A percentile compares a stretch with the other conserved stretches of the same genome.
Evolutionary conservation across 2,888 invertebrate species (phyloP).

Genomic region (Clostera curtula): DNA sequence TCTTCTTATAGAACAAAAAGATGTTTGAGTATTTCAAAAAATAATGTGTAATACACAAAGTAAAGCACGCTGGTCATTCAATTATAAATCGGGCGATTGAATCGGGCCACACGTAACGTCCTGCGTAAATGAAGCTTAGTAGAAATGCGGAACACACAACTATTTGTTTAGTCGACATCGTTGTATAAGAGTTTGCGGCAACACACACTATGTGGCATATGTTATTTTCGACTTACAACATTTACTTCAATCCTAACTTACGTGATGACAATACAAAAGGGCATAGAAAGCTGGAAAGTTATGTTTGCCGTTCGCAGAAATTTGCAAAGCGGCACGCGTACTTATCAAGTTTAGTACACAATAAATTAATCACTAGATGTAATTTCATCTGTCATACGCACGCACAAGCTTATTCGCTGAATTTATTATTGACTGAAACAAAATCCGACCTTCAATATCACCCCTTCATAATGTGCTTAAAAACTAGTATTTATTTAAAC

Average conservation of each 20-base stretch:
- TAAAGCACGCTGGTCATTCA: too few species aligned
- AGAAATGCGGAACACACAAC: conserved; percentile 74
- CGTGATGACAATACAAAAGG: conserved; percentile 63
- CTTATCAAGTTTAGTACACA: too few species aligned
- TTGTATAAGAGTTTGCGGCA: conserved; percentile 72
- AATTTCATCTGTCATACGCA: too few species aligned
- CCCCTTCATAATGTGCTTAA: too few species aligned
- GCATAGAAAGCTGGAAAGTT: conserved; percentile 33
- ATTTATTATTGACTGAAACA: too few species aligned
- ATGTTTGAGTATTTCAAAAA: too few species aligned
- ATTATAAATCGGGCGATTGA: conserved; percentile 35
- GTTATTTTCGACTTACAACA: conserved; percentile 71
- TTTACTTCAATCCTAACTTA: conserved; percentile 64
- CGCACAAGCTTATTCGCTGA: too few species aligned
- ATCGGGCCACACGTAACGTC: conserved; percentile 48
- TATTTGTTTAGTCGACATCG: conserved; percentile 71
- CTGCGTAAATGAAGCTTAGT: conserved; percentile 66
- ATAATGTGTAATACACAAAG: too few species aligned
- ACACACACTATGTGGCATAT: conserved; percentile 59
- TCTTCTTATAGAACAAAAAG: too few species aligned
- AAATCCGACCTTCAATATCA: too few species aligned
- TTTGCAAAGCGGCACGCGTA: conserved; percentile 27
- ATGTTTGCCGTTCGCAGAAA: conserved; percentile 16
- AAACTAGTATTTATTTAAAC: too few species aligned
- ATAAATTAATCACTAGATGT: too few species aligned